A percentile compares a stretch with the other conserved stretches of the same genome.
Evolutionary conservation across 2,888 invertebrate species (phyloP).

Genomic region (Microctonus brassicae): DNA sequence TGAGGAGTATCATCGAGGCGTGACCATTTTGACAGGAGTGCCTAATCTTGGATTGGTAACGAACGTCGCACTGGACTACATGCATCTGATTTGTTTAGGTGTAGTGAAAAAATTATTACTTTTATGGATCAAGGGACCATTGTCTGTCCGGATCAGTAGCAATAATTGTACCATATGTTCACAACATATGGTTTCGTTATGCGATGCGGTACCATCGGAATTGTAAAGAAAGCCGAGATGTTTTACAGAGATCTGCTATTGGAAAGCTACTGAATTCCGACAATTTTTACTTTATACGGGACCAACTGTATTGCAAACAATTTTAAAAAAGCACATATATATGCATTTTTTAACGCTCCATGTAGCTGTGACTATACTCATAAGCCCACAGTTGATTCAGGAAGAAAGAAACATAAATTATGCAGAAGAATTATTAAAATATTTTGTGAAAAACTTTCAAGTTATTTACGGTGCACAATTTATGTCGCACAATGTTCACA

Average conservation of each 20-base stretch:
- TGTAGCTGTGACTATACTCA: constrained; percentile 17
- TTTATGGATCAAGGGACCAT: neutral
- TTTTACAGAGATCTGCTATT: constrained; percentile 4
- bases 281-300: constrained; percentile 47
- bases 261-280: constrained; percentile 29
- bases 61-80: neutral
- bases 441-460: constrained; percentile 2
- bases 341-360: constrained; percentile 23
- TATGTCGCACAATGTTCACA: constrained; percentile 14
- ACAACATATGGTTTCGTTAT: neutral
- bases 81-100: constrained; percentile 3
- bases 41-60: neutral
- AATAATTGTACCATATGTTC: neutral
- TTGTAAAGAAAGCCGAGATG: constrained; percentile 21
- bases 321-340: neutral
- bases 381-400: neutral
- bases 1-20: neutral
- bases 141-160: no score
- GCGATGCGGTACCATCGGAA: no score
- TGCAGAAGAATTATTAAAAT: constrained; percentile 11
- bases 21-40: neutral
- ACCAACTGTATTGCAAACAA: constrained; percentile 38
- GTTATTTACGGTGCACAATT: constrained; percentile 12
- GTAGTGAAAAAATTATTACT: neutral
- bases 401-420: neutral